Percentiles rank a stretch among this genome's conserved stretches.
Conservation (phyloP, 1,140 invertebrate genomes). For the Alviniconcha marisindica region DNA sequence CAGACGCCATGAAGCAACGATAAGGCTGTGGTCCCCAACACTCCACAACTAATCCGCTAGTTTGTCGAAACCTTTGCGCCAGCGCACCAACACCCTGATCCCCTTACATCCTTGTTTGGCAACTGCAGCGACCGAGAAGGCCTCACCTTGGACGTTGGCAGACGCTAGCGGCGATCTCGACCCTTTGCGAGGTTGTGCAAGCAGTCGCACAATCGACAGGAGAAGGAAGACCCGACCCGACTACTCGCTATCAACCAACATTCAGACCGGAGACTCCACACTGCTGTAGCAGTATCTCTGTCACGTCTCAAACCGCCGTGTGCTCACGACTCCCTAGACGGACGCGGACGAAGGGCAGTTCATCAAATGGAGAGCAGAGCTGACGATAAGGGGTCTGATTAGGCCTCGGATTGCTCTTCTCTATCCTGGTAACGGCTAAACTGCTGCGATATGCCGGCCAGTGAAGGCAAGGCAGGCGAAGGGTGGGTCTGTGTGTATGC, state of each 20-base stretch:
- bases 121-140: neutral
- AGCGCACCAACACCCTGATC: conserved; percentile 8
- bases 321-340: no score
- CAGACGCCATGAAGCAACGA: neutral
- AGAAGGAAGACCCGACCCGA: no score
- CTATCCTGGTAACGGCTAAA: conserved; percentile 6
- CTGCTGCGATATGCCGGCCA: neutral
- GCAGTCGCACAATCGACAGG: no score
- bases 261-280: no score
- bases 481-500: no score
- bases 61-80: neutral
- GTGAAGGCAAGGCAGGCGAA: neutral
- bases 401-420: neutral
- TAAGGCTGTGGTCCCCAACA: neutral
- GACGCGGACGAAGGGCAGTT: no score
- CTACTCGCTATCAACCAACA: no score
- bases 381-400: neutral
- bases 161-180: no score
- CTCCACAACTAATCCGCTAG: conserved; percentile 5
- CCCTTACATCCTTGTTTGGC: neutral
- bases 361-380: conserved; percentile 11
- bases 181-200: no score
- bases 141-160: no score
- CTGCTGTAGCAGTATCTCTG: no score
- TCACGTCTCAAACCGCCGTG: no score